Conservation (phyloP, 2,797 vertebrate genomes). For the Spinus olivaceus region DNA sequence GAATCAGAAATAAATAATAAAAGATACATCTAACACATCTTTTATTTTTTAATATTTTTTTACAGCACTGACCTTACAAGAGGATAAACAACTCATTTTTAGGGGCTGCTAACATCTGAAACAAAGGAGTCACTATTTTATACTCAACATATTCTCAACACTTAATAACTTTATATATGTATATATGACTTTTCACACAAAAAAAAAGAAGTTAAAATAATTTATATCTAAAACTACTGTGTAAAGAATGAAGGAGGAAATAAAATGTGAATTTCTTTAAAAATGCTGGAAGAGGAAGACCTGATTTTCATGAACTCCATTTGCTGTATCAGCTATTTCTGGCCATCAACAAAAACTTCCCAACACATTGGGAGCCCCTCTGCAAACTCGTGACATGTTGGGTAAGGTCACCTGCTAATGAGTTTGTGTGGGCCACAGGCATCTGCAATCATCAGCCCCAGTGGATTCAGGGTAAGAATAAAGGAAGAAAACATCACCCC, state of each 20-base stretch:
- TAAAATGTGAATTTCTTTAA: constrained; percentile 19
- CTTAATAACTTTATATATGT: constrained; percentile 62
- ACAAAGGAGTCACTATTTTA: constrained; percentile 61
- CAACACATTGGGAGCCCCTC: not conserved
- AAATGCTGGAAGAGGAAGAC: constrained; percentile 49
- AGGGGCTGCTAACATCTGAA: constrained; percentile 45
- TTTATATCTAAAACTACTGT: constrained; percentile 55
- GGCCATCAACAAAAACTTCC: constrained; percentile 8
- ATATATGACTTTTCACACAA: constrained; percentile 57
- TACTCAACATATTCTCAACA: constrained; percentile 55
- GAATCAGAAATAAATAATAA: constrained; percentile 66
- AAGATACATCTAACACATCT: constrained; percentile 63
- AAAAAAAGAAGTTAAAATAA: constrained; percentile 57
- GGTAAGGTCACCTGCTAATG: not conserved
- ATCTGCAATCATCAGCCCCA: not conserved
- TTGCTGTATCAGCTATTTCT: not conserved
- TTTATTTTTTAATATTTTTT: constrained; percentile 47
- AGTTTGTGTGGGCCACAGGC: not conserved
- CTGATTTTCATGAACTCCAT: constrained; percentile 20
- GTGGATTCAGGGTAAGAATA: not conserved
- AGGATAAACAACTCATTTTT: constrained; percentile 49
- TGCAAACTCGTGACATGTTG: not conserved
- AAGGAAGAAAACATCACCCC: not conserved
- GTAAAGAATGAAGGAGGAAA: constrained; percentile 14
- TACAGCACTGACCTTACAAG: constrained; percentile 64